Evolutionary conservation across 1,140 invertebrate genomes (phyloP).

Genomic region (Medauroidea extradentata): DNA sequence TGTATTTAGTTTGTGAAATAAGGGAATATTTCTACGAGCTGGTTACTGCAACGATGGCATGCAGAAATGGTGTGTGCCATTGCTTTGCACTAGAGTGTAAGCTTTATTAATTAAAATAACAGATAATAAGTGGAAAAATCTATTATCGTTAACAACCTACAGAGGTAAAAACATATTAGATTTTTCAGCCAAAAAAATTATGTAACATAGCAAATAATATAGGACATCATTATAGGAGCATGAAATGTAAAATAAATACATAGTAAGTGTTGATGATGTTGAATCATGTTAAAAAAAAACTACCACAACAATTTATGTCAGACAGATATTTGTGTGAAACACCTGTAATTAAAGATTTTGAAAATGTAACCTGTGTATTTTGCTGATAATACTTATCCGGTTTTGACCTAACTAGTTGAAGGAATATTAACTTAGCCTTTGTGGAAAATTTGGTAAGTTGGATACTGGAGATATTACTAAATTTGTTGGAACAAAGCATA

Average conservation of each 20-base stretch:
- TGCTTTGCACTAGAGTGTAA: not conserved
- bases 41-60: not conserved
- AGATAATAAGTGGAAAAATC: not conserved
- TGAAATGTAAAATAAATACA: conserved; percentile 12
- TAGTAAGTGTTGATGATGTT: conserved; percentile 5
- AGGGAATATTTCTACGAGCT: not conserved
- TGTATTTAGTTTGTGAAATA: conserved; percentile 1
- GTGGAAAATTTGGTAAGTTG: too few species aligned
- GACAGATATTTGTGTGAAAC: conserved; percentile 10
- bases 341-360: conserved; percentile 10
- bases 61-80: conserved; percentile 1
- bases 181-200: conserved; percentile 4
- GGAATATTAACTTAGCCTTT: too few species aligned
- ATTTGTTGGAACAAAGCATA: too few species aligned
- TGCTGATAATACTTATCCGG: too few species aligned
- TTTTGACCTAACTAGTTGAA: too few species aligned
- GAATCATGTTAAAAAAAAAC: conserved; percentile 6
- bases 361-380: conserved; percentile 5
- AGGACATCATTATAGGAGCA: conserved; percentile 1
- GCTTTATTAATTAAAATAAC: not conserved
- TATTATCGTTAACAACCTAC: conserved; percentile 4
- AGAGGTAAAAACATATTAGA: conserved; percentile 7
- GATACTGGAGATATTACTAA: too few species aligned
- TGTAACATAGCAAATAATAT: not conserved
- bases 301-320: conserved; percentile 9